Base-by-base conservation (phyloP, 2,797 vertebrate genomes). In the Sylvilagus floridanus region DNA sequence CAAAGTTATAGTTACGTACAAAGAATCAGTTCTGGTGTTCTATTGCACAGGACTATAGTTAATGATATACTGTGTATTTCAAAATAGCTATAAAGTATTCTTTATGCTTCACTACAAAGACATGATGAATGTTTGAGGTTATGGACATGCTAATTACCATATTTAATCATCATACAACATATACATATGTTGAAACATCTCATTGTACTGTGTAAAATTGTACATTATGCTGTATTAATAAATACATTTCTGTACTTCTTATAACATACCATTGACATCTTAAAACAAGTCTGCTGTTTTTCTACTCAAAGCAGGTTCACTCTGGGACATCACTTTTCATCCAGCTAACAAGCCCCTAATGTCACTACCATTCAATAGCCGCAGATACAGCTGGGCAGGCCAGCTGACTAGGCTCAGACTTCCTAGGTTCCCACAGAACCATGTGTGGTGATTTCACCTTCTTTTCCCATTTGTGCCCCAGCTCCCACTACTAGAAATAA, bases 321-420 rank as follows among this genome's bases (percentile, higher is more conserved):
- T 42, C 26, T 35, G 5, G 0, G 19, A 19, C 1, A 50, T 42
- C 68, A 22, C 77, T 87, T 91, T 87, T 52, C 14, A 35, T 54
- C 93, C 6, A 10, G 5, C 12, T 65, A 63, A 12, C 42, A 84
- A 73, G 2, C 3, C 7, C 14, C 62, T 60, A 90, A 60, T 24
- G 6, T 32, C 21, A 5, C 9, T 63, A 13, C 16, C 13, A 78
- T 66, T 89, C 4, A 57, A n/a, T 14, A 88, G 5, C 11, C 22
- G 2, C 35, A n/a, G 4, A 24, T 1, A 0, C 30, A 71, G 22
- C 57, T 3, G 0, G 6, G 10, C 0, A 68, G 37, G 6, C 2
- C 7, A 35, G 5, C 28, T 73, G 11, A 81, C 30, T 2, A 84
- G 22, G 4, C 2, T 89, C 12, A 30, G 4, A 2, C 50, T 57